Evolutionary conservation across 2,888 invertebrate species (phyloP).

Genomic region (Malachius bipustulatus): DNA sequence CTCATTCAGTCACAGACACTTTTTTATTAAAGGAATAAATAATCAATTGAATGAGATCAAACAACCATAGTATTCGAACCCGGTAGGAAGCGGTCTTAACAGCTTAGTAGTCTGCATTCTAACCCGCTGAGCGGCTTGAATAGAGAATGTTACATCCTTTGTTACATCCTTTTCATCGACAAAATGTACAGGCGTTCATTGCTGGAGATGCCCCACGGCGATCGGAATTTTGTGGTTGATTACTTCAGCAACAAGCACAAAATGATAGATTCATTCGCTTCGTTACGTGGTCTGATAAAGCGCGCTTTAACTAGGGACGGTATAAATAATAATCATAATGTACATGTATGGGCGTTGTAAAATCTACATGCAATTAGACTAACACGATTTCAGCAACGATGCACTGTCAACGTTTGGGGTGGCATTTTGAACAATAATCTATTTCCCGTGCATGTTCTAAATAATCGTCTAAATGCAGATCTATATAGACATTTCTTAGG

Average conservation of each 20-base stretch:
- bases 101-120: too few species aligned
- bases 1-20: too few species aligned
- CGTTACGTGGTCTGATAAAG: conserved; percentile 1
- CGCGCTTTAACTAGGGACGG: conserved; percentile 1
- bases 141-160: too few species aligned
- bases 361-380: not conserved
- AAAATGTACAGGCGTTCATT: not conserved
- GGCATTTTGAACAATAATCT: not conserved
- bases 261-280: not conserved
- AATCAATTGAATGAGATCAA: too few species aligned
- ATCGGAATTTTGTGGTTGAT: not conserved
- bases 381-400: not conserved
- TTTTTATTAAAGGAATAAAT: too few species aligned
- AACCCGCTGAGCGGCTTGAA: too few species aligned
- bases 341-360: not conserved
- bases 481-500: conserved; percentile 1
- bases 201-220: not conserved
- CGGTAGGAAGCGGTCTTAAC: too few species aligned
- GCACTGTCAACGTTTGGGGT: conserved; percentile 2
- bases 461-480: conserved; percentile 1
- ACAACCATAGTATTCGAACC: too few species aligned
- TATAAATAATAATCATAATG: not conserved
- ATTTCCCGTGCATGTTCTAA: not conserved
- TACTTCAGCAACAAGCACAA: not conserved
- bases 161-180: not conserved